Evolutionary conservation across 2,888 invertebrate genomes (phyloP), one percentile per base, ranked within the genome.

Genomic region (Lordiphosa andalusiaca): DNA sequence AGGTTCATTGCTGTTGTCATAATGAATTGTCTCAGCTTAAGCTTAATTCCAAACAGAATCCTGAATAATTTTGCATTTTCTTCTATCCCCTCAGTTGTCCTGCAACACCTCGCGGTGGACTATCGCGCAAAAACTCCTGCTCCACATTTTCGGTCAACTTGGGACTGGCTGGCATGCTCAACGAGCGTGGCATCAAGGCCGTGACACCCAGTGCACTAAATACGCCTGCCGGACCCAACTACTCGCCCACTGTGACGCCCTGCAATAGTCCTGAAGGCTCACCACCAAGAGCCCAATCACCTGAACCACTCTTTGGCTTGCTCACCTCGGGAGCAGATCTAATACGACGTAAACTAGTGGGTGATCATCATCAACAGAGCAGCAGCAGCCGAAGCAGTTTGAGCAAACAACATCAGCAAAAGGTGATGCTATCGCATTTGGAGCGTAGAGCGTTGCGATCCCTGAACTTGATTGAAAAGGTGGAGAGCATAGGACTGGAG

Each of bases 181-280:
- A 96, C 84, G 93, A 95, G 89, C 91, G 95, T 67, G 95, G 95
- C 41, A 93, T 94, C 59, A 93, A 93, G 88, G 94, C 93, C 10
- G 93, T 92, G 1, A 93, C 94, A n/a, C 93, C 93, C 4, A 93
- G 93, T 41, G 92, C 92, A 39, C 88, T 92, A 1, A 91, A 92
- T 69, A 92, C 93, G 4, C 93, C 94, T 6, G 92, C 91, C 40
- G 93, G 92, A 25, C 90, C 91, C 2, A 91, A 92, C 67, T 95
- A 92, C 88, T 92, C 95, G 6, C 95, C 96, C 3, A 96, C 96
- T 0, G 95, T 95, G 6, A 96, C 96, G 5, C 96, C 96, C 1
- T 95, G 95, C 85, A 96, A 96, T 88, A 95, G 95, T 85, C 96
- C 96, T 51, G 88, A 88, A 44, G 90, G 90, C 10, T 93, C 93